Evolutionary conservation across 2,797 vertebrate species (phyloP).

Genomic region (Anguilla anguilla): DNA sequence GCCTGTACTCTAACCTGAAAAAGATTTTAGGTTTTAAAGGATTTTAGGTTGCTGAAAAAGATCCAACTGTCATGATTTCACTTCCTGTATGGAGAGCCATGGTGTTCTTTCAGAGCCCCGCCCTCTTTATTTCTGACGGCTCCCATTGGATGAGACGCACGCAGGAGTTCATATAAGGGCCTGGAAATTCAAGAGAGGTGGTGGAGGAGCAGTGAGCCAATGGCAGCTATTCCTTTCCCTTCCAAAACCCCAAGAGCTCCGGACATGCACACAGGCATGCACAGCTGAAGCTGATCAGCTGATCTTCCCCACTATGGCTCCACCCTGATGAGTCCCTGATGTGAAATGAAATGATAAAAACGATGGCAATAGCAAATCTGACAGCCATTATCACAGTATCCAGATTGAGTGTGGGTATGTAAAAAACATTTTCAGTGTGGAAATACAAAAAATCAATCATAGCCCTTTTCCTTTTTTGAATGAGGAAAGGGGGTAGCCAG

Average conservation of each 20-base stretch:
- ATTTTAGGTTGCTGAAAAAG: too few relatives aligned
- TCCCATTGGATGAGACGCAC: not conserved
- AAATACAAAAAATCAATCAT: not conserved
- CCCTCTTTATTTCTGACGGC: not conserved
- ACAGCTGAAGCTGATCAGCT: not conserved
- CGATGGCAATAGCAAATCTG: not conserved
- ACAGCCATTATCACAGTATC: not conserved
- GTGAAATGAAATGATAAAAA: not conserved
- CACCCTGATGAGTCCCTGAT: too few relatives aligned
- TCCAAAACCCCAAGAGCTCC: not conserved
- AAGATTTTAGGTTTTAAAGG: too few relatives aligned
- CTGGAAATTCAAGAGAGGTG: too few relatives aligned
- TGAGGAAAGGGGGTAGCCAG: not conserved
- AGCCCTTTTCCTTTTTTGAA: not conserved
- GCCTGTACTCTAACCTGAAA: too few relatives aligned
- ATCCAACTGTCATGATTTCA: too few relatives aligned
- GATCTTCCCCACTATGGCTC: not conserved
- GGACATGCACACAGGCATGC: not conserved
- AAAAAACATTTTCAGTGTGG: not conserved
- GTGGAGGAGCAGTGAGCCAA: not conserved
- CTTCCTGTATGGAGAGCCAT: too few relatives aligned
- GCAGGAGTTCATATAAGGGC: too few relatives aligned
- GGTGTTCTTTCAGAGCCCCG: not conserved
- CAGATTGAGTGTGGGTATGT: not conserved
- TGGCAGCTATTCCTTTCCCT: not conserved